A percentile compares a stretch with the other conserved stretches of the same genome.
Conservation (phyloP, 2,113 vertebrate genomes). For the Ameiurus melas region DNA sequence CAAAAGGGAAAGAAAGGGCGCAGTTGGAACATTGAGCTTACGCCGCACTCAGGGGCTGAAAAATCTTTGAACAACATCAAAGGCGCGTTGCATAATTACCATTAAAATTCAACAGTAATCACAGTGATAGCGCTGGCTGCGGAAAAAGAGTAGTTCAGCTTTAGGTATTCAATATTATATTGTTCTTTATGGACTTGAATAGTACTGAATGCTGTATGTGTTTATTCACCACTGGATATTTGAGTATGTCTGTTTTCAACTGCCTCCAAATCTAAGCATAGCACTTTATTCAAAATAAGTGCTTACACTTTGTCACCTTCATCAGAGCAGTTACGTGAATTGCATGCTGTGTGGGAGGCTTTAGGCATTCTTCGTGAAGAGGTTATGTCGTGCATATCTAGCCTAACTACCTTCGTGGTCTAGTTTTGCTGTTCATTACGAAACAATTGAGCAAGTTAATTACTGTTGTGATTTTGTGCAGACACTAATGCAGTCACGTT, state of each 20-base stretch:
- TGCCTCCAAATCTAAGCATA: neutral
- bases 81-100: slow-evolving; percentile 51
- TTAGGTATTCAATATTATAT: neutral
- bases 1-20: slow-evolving; percentile 13
- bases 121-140: slow-evolving; percentile 10
- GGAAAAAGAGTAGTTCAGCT: slow-evolving; percentile 4
- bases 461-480: neutral
- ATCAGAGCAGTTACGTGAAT: slow-evolving; percentile 11
- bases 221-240: slow-evolving; percentile 10
- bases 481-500: slow-evolving; percentile 23
- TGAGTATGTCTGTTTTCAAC: neutral
- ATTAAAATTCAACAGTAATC: slow-evolving; percentile 52
- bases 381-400: neutral
- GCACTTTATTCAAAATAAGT: neutral
- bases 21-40: slow-evolving; percentile 47
- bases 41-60: slow-evolving; percentile 46
- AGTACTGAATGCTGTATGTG: neutral
- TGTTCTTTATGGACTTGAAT: neutral
- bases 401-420: neutral
- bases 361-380: neutral
- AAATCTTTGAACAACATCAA: slow-evolving; percentile 56
- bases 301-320: neutral
- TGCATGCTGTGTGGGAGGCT: neutral
- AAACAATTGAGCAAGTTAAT: slow-evolving; percentile 6
- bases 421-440: neutral